Conservation (phyloP, 2,113 vertebrate genomes). For the Hyperopisus bebe region DNA sequence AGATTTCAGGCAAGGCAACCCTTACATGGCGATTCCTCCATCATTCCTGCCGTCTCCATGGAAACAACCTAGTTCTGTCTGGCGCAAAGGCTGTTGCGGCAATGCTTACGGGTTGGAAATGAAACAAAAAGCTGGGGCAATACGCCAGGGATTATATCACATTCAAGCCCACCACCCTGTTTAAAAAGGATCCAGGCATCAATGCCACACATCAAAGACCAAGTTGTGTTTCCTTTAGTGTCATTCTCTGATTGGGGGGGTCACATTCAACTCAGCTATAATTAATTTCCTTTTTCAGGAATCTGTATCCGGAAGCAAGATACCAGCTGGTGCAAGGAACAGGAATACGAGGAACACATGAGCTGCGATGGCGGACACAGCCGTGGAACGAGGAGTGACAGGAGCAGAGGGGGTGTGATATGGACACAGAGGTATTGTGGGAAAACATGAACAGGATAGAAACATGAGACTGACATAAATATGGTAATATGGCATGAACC, state of each 20-base stretch:
- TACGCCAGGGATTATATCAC: slow-evolving; percentile 21
- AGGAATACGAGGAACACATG: background rate
- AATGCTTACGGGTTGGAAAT: slow-evolving; percentile 26
- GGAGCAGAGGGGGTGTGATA: background rate
- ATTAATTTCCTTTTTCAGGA: background rate
- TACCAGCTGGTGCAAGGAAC: background rate
- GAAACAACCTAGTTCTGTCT: slow-evolving; percentile 69
- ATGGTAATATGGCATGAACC: background rate
- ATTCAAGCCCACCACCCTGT: background rate
- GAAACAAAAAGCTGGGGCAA: slow-evolving; percentile 15
- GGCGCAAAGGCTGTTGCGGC: slow-evolving; percentile 41
- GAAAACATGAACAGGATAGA: background rate
- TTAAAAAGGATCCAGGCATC: background rate
- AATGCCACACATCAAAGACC: background rate
- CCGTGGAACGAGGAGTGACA: background rate
- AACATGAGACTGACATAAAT: background rate
- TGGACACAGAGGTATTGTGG: background rate
- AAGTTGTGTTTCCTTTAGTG: background rate
- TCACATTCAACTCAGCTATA: background rate
- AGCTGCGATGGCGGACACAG: background rate
- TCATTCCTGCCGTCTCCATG: slow-evolving; percentile 61
- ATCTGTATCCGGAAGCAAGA: background rate
- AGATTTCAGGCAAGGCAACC: slow-evolving; percentile 40
- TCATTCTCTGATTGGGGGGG: background rate
- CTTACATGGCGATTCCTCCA: slow-evolving; percentile 51